phyloP scores from a whole-genome alignment of 2,888 invertebrate species.

The Lutraria lutraria region DNA sequence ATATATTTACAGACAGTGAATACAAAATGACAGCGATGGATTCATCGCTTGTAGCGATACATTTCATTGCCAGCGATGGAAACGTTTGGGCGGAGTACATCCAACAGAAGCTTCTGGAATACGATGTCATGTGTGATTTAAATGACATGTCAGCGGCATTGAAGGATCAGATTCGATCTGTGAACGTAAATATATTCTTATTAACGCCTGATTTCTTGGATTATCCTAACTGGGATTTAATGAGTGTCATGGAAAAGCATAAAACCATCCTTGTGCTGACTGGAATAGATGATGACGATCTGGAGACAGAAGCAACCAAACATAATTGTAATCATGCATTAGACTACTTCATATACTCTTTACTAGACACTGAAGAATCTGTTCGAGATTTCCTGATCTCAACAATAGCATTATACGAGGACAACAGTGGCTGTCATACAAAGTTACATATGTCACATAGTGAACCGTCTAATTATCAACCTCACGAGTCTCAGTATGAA shows the following conservation, averaged over 20 bases:
- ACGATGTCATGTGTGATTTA: constrained; percentile 47
- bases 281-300: constrained; percentile 51
- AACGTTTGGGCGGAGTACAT: constrained; percentile 62
- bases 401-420: constrained; percentile 58
- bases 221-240: constrained; percentile 36
- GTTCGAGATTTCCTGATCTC: constrained; percentile 56
- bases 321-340: constrained; percentile 40
- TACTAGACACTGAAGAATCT: constrained; percentile 47
- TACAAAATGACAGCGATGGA: background rate
- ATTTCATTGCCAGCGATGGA: constrained; percentile 50
- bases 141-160: constrained; percentile 38
- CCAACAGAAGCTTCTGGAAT: constrained; percentile 54
- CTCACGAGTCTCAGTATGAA: background rate
- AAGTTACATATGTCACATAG: background rate
- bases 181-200: constrained; percentile 59
- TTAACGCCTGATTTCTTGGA: constrained; percentile 65
- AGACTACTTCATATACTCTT: constrained; percentile 44
- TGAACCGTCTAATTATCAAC: background rate
- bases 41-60: constrained; percentile 29
- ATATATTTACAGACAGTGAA: background rate
- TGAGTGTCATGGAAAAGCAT: constrained; percentile 35
- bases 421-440: background rate
- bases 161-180: constrained; percentile 7
- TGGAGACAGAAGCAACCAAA: constrained; percentile 24
- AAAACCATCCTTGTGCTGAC: constrained; percentile 52